These are phyloP conservation scores for Ivindomyrus marchei DNA, from an alignment of 2,113 vertebrate genomes.

Conservation along the genomic window DNA sequence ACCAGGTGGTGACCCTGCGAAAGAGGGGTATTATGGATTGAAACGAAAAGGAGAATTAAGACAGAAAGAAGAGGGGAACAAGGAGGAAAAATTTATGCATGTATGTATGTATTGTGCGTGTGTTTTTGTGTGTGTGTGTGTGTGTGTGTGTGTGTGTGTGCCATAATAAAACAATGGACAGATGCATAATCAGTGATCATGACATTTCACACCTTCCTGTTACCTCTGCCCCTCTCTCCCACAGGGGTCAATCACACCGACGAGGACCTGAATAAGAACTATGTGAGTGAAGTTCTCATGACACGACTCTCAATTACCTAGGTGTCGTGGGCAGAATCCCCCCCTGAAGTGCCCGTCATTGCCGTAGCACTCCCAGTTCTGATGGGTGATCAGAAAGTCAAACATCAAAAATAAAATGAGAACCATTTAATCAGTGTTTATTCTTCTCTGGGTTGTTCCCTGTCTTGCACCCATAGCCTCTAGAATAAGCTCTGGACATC, in stretches of 20 bases:
- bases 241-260: constrained; percentile 31
- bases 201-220: neutral
- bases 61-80: neutral
- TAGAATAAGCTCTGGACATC: neutral
- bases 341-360: neutral
- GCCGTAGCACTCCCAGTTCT: neutral
- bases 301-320: neutral
- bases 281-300: constrained; percentile 24
- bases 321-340: neutral
- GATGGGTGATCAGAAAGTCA: neutral
- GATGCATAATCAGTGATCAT: neutral
- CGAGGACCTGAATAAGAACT: constrained; percentile 27
- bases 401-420: neutral
- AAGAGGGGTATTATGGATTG: neutral
- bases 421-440: neutral
- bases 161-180: neutral
- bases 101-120: neutral
- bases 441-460: neutral
- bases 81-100: neutral
- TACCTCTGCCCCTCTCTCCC: neutral
- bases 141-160: neutral
- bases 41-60: neutral
- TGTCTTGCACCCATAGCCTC: neutral
- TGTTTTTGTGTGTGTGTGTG: neutral
- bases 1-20: constrained; percentile 41